Conservation (phyloP, 2,797 vertebrate species). For the Sciurus vulgaris region DNA sequence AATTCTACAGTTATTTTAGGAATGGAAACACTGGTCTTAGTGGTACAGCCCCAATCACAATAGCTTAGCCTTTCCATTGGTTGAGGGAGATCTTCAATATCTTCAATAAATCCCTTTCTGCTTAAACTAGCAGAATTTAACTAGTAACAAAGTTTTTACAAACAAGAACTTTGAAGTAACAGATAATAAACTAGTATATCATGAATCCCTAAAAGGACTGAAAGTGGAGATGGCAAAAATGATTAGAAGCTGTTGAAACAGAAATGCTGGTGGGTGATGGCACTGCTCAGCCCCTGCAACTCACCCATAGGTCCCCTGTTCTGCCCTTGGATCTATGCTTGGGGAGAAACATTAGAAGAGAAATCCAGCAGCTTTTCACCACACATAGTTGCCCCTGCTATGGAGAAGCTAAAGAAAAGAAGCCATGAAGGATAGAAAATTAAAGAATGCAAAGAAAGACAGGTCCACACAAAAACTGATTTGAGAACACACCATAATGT, state of each 20-base stretch:
- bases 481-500: background rate
- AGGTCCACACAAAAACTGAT: background rate
- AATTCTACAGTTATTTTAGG: background rate
- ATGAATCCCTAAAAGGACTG: background rate
- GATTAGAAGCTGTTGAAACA: constrained; percentile 18
- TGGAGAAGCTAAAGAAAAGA: background rate
- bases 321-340: background rate
- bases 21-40: background rate
- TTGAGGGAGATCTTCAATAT: background rate
- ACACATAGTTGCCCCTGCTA: background rate
- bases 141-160: background rate
- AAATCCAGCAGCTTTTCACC: background rate
- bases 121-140: constrained; percentile 20
- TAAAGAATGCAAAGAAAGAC: background rate
- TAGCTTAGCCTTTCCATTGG: background rate
- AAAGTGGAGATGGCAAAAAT: background rate
- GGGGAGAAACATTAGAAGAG: background rate
- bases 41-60: background rate
- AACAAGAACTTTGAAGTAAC: background rate
- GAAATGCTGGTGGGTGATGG: background rate
- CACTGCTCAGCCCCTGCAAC: background rate
- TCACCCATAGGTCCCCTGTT: background rate
- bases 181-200: background rate
- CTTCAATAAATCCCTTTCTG: background rate
- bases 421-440: background rate